A percentile compares a stretch with the other conserved stretches of the same genome.
These are phyloP conservation scores for Pangasianodon gigas DNA, from an alignment of 2,113 vertebrate genomes.

Conservation along the genomic window DNA sequence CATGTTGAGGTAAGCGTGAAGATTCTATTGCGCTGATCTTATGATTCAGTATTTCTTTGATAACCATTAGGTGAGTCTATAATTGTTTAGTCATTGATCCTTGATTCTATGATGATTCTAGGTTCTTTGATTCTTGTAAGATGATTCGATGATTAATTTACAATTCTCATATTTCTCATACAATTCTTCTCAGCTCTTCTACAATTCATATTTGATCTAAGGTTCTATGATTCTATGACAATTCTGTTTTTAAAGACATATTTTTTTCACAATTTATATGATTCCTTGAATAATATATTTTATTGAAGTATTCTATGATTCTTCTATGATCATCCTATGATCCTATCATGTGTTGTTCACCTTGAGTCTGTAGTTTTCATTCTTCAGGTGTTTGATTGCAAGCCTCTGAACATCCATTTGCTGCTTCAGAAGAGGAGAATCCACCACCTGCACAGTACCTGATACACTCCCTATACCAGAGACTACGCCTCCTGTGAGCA, in stretches of 20 bases:
- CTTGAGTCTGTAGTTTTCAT: constrained; percentile 91
- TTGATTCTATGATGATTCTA: neutral
- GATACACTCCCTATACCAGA: constrained; percentile 57
- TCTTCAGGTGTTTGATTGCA: constrained; percentile 89
- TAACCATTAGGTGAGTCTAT: neutral
- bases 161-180: neutral
- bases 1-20: neutral
- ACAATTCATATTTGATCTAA: neutral
- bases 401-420: constrained; percentile 90
- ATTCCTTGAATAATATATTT: neutral
- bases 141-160: neutral
- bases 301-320: neutral
- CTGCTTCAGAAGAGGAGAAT: constrained; percentile 90
- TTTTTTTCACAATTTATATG: neutral
- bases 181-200: neutral
- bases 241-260: no score
- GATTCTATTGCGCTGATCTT: neutral
- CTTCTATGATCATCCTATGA: neutral
- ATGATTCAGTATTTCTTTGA: neutral
- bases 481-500: constrained; percentile 35
- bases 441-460: constrained; percentile 81
- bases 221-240: neutral
- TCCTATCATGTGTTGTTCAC: constrained; percentile 59
- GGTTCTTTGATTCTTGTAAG: neutral
- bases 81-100: neutral